Base-by-base conservation (phyloP, 2,888 invertebrate species). In the Oscheius myriophilus region DNA sequence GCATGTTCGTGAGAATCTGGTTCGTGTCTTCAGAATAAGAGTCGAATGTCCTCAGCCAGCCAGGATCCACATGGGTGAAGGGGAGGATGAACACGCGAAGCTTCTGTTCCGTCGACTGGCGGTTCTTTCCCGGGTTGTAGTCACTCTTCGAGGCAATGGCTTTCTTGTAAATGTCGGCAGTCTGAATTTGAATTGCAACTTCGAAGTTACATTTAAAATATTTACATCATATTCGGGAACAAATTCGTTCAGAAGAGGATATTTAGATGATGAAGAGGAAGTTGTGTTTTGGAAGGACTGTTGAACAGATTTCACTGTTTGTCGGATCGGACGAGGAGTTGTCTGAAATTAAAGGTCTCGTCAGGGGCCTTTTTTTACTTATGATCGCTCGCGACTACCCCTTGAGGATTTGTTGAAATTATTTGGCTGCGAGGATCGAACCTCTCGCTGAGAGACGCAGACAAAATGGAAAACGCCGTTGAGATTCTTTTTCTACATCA, bases 1-100 rank as follows among this genome's bases (percentile, higher is more conserved):
- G 93, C 90, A 96, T 92, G 87, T 94, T 92, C 89, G 94, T 93
- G 77, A 97, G 91, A 77, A 96, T 96, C 85, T 92, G 92, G 71
- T 93, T 91, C 0, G 96, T 87, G 52, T 87, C 91, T 87, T 93
- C 92, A 87, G 94, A 96, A 88, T 97, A 97, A 84, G 93, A 93
- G 84, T 95, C 94, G 87, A 95, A 94, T 0, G 96, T 96, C 88
- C 93, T 93, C 85, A 96, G 89, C 97, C 97, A 97, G 79, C 81
- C 81, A 58, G 82, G 82, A 71, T 82, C 82, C 6, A 82, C 82
- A 64, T 82, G 82, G 6, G 80, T 77, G 62, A 82, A 80, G 11
- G 82, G 82, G 9, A 82, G 69, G 7, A 82, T 71, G 52, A 78
- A 77, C 11, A 82, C 82, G 66, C 73, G 69, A 45, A 79, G 46